These are phyloP conservation scores for Xenus cinereus DNA, from an alignment of 2,113 vertebrate species.

Conservation along the genomic window DNA sequence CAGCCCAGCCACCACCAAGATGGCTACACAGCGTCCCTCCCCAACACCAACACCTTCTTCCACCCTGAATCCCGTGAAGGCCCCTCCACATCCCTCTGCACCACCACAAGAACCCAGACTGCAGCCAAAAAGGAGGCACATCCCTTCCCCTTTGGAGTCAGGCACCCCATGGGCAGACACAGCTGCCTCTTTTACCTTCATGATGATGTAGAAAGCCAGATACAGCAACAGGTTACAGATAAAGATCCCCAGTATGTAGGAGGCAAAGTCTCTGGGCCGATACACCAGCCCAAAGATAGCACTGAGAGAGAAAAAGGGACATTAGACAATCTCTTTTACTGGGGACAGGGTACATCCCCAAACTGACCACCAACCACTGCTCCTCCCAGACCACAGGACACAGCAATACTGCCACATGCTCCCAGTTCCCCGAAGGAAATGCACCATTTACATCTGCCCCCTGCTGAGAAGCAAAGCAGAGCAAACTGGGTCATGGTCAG, in stretches of 20 bases:
- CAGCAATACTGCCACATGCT: background rate
- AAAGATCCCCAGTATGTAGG: slow-evolving; percentile 82
- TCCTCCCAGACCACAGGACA: background rate
- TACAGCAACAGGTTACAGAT: slow-evolving; percentile 83
- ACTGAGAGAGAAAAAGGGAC: slow-evolving; percentile 22
- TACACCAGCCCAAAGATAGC: slow-evolving; percentile 78
- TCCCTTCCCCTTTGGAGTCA: background rate
- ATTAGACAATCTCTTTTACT: background rate
- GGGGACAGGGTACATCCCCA: background rate
- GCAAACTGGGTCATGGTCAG: background rate
- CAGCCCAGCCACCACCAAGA: background rate
- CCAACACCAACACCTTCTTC: background rate
- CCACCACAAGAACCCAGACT: background rate
- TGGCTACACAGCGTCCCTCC: background rate
- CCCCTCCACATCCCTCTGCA: background rate
- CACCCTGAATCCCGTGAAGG: background rate
- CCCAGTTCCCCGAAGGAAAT: background rate
- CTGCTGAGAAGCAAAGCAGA: background rate
- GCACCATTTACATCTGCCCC: background rate
- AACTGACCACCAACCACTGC: background rate
- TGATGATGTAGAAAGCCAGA: slow-evolving; percentile 84
- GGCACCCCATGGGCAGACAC: background rate
- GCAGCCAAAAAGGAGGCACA: background rate
- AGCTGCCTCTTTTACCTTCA: slow-evolving; percentile 73
- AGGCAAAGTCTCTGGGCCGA: slow-evolving; percentile 80